phyloP scores from a whole-genome alignment of 2,797 vertebrate genomes.

The Siniperca obscura region DNA sequence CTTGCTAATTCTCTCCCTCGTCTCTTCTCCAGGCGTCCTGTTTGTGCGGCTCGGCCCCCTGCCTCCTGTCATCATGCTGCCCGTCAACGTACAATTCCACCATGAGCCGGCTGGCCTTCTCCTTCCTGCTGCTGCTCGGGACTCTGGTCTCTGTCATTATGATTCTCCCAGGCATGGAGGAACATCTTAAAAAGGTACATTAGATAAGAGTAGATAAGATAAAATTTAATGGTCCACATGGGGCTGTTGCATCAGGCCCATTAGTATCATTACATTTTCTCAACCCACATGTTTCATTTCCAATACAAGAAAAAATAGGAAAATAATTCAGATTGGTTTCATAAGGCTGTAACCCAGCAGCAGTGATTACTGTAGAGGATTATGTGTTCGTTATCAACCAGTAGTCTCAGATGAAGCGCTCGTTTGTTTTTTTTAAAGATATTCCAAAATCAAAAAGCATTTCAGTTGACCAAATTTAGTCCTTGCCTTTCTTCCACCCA shows the following conservation, averaged over 20 bases:
- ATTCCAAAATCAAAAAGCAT: neutral
- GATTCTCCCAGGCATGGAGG: conserved; percentile 93
- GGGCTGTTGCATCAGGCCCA: neutral
- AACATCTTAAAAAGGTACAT: conserved; percentile 90
- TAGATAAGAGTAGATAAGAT: neutral
- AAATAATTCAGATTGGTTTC: conserved; percentile 21
- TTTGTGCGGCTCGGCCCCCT: conserved; percentile 93
- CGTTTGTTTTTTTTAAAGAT: neutral
- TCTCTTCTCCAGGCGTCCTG: conserved; percentile 88
- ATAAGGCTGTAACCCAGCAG: conserved; percentile 48
- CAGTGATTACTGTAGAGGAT: conserved; percentile 13
- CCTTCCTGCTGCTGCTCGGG: conserved; percentile 91
- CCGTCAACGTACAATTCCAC: conserved; percentile 93
- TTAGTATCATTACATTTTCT: neutral
- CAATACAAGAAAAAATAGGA: neutral
- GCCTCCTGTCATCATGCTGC: conserved; percentile 92
- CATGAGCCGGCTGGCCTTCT: conserved; percentile 90
- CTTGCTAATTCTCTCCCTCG: conserved; percentile 24
- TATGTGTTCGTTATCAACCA: neutral
- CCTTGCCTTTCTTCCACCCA: neutral
- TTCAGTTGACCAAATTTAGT: neutral
- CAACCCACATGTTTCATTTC: neutral
- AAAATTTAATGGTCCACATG: neutral
- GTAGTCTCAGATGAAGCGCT: neutral
- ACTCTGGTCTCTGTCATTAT: conserved; percentile 92